phyloP scores from a whole-genome alignment of 2,888 invertebrate genomes.

The Tuta absoluta region DNA sequence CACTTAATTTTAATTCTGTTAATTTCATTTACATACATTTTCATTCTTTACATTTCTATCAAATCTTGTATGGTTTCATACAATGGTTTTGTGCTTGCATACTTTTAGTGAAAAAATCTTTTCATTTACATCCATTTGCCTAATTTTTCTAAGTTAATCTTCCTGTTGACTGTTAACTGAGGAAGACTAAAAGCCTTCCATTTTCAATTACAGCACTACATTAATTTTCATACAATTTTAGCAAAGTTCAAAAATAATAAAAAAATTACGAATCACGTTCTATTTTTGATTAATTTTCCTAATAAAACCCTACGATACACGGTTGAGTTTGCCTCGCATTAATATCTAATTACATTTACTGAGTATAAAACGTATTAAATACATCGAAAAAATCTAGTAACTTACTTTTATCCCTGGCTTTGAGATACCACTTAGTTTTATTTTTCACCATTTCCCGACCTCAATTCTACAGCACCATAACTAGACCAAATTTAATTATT shows the following conservation, averaged over 20 bases:
- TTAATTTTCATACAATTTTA: not conserved
- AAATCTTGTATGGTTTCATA: constrained; percentile 7
- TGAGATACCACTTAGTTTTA: constrained; percentile 53
- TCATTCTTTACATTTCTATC: constrained; percentile 14
- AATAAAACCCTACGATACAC: constrained; percentile 48
- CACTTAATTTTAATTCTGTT: constrained; percentile 28
- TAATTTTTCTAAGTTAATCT: not conserved
- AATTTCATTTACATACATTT: constrained; percentile 18
- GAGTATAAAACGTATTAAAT: constrained; percentile 79
- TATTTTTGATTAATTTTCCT: constrained; percentile 40
- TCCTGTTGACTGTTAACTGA: not conserved
- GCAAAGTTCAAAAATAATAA: not conserved
- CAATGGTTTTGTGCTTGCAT: constrained; percentile 19
- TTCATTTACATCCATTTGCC: constrained; percentile 11
- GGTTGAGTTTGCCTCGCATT: constrained; percentile 56
- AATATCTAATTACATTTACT: constrained; percentile 65
- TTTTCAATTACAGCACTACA: not conserved
- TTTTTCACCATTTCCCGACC: constrained; percentile 17
- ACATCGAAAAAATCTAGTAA: constrained; percentile 72
- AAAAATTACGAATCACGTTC: not conserved
- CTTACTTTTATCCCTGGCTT: constrained; percentile 53
- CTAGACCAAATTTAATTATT: not conserved
- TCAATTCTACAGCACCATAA: not conserved
- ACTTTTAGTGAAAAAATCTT: constrained; percentile 10
- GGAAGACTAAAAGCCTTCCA: constrained; percentile 7